These are phyloP conservation scores for Melanophora roralis DNA, from an alignment of 2,888 invertebrate species.

Conservation along the genomic window DNA sequence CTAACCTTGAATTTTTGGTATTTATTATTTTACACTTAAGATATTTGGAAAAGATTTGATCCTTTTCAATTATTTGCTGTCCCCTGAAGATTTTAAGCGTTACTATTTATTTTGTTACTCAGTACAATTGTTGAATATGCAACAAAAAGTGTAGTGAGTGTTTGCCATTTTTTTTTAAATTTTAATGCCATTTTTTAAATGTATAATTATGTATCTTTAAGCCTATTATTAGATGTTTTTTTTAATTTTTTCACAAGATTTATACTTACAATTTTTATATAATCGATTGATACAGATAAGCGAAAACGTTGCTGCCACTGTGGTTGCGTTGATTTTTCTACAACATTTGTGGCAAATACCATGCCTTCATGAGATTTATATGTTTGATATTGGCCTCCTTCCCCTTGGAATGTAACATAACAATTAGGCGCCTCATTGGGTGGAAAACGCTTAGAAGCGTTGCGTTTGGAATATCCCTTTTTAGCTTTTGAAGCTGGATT, in stretches of 20 bases:
- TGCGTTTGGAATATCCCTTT: slow-evolving; percentile 69
- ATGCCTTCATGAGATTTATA: slow-evolving; percentile 75
- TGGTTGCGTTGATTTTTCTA: slow-evolving; percentile 79
- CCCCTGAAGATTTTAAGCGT: no score
- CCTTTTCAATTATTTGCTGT: no score
- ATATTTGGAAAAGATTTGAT: no score
- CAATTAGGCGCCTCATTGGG: slow-evolving; percentile 79
- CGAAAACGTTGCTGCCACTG: slow-evolving; percentile 80
- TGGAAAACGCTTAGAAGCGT: slow-evolving; percentile 70
- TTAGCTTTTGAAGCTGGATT: slow-evolving; percentile 70
- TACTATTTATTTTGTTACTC: no score
- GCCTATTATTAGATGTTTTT: no score
- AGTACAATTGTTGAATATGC: no score
- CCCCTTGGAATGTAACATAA: slow-evolving; percentile 81
- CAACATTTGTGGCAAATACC: slow-evolving; percentile 78
- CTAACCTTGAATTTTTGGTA: no score
- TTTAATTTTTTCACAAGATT: neutral
- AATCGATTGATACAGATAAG: slow-evolving; percentile 77
- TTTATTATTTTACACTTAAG: no score
- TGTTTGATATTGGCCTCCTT: slow-evolving; percentile 66
- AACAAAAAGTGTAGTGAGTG: no score
- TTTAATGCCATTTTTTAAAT: no score
- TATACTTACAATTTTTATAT: slow-evolving; percentile 79
- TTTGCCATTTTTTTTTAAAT: no score
- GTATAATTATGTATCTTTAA: no score